Conservation (phyloP, 2,888 invertebrate genomes). For the Dexiosoma caninum region DNA sequence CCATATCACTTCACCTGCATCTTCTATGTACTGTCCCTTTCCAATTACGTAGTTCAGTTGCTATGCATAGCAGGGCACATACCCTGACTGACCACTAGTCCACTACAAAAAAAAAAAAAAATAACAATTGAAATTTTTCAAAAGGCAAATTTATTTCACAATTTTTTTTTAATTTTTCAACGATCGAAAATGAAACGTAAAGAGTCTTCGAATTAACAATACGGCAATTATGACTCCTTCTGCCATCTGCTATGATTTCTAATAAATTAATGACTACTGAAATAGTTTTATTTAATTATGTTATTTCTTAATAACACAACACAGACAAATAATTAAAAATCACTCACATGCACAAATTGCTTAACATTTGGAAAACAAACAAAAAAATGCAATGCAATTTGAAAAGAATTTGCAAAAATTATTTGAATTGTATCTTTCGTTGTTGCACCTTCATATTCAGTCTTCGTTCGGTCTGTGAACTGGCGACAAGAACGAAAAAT, state of each 20-base stretch:
- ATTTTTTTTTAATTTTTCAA: no score
- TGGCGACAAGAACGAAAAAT: background rate
- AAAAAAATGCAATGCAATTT: slow-evolving; percentile 7
- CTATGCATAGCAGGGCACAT: no score
- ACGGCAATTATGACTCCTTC: background rate
- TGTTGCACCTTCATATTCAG: background rate
- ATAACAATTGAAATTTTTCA: no score
- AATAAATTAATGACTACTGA: slow-evolving; percentile 25
- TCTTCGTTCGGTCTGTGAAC: background rate
- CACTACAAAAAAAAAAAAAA: no score
- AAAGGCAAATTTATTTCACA: no score
- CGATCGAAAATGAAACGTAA: no score
- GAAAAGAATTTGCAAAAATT: slow-evolving; percentile 10
- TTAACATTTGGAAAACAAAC: slow-evolving; percentile 24
- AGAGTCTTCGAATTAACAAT: background rate
- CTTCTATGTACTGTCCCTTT: no score
- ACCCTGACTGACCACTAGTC: no score
- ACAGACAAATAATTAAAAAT: slow-evolving; percentile 33
- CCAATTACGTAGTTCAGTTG: no score
- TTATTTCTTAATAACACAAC: background rate
- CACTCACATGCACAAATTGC: slow-evolving; percentile 14
- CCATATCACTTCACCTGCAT: no score
- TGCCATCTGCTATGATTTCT: background rate
- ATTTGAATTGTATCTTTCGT: background rate
- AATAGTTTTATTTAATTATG: slow-evolving; percentile 1